Base-by-base conservation (phyloP, 2,113 vertebrate species). In the Pardalotus punctatus region DNA sequence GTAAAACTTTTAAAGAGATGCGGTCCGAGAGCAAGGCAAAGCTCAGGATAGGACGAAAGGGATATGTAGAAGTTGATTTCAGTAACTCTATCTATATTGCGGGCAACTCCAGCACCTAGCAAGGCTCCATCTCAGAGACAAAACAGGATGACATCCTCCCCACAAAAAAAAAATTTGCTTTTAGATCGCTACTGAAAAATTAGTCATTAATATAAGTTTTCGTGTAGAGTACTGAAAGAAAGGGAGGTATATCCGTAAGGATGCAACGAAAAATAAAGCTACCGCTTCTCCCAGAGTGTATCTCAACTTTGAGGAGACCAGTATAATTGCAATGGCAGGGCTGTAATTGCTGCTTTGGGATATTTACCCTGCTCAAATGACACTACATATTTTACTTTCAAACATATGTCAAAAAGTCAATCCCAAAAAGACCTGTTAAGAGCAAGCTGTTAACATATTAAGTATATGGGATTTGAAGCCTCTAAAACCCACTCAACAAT, bases 301-400 rank as follows among this genome's bases (percentile, higher is more conserved):
- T 65, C 81, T 84, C 74, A 15, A 56, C 33, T 57, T 48, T 51
- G 93, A 90, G 51, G 65, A 92, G 38, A 57, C 70, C 76, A 19
- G 72, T 33, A n/a, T 86, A 91, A 94, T 86, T 80, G 84, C 36
- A 79, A 76, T 73, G 88, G 67, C 76, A 79, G 43, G 53, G 66
- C 36, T 71, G 71, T 97, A 97, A 97, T 93, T 97, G 93, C 95
- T 96, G 95, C 96, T 94, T 96, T 93, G 86, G 70, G 64, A 70
- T 94, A 96, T 97, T 96, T 97, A 92, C 81, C 76, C 95, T 95
- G 86, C 95, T 97, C 96, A 94, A 94, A 97, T 96, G 94, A 96
- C 97, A 94, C 88, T 79, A 94, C 78, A 33, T 87, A 89, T 92
- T 95, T 96, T 96, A 96, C 93, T 97, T 90, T 95, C 93, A 97